Percentiles rank a stretch among this genome's conserved stretches.
Conservation (phyloP, 2,888 invertebrate genomes). For the Netelia melanura region DNA sequence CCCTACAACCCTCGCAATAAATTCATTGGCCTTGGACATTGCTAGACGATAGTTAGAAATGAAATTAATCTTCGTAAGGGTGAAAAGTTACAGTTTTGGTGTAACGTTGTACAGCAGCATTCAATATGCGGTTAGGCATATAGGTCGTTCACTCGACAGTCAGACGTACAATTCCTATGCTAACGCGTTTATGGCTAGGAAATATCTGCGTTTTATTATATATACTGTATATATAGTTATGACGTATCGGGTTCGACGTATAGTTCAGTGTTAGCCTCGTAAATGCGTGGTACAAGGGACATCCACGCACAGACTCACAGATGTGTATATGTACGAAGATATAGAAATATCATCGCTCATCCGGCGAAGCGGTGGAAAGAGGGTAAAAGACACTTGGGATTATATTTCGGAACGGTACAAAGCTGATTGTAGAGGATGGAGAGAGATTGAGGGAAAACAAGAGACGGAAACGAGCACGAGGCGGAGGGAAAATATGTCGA, state of each 20-base stretch:
- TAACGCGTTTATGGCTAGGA: background rate
- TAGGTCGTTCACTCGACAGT: conserved; percentile 22
- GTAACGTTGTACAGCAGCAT: conserved; percentile 63
- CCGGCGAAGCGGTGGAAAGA: background rate
- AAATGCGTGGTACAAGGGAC: too few relatives aligned
- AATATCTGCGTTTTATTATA: too few relatives aligned
- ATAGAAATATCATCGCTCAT: background rate
- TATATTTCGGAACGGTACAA: conserved; percentile 28
- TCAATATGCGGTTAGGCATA: conserved; percentile 1
- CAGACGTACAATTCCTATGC: background rate
- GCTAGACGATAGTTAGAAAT: conserved; percentile 26
- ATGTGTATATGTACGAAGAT: background rate
- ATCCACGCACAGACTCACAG: background rate
- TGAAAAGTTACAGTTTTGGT: conserved; percentile 61
- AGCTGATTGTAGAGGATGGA: background rate
- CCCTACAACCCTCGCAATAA: background rate
- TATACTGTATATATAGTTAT: too few relatives aligned
- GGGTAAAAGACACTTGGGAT: background rate
- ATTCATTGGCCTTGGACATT: conserved; percentile 13
- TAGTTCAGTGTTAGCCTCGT: too few relatives aligned
- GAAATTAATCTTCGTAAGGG: conserved; percentile 42
- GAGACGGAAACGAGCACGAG: conserved; percentile 45
- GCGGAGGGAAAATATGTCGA: conserved; percentile 51
- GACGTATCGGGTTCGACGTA: too few relatives aligned
- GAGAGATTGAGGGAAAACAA: conserved; percentile 19